These are phyloP conservation scores for Tipula lateralis DNA, from an alignment of 2,888 invertebrate species.

Conservation along the genomic window DNA sequence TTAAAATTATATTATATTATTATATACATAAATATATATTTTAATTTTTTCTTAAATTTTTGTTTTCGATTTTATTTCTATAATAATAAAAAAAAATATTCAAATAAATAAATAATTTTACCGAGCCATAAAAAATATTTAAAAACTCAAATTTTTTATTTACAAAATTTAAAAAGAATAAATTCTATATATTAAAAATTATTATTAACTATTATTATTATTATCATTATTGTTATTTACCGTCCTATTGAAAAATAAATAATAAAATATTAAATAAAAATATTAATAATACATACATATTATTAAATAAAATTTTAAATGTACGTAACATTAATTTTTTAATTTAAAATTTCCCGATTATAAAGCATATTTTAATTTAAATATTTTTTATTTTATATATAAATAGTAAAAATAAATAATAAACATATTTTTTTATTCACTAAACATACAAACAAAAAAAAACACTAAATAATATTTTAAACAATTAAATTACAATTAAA, in stretches of 20 bases:
- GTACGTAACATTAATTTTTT: not conserved
- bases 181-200: not conserved
- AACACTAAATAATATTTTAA: slow-evolving; percentile 13
- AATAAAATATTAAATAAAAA: not conserved
- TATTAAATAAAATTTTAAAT: not conserved
- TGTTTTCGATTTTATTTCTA: not conserved
- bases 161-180: slow-evolving; percentile 24
- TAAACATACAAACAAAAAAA: not conserved
- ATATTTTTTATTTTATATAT: not conserved
- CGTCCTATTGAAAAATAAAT: not conserved
- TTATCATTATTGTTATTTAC: slow-evolving; percentile 15
- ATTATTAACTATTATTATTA: not conserved
- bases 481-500: slow-evolving; percentile 3
- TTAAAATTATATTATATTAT: not conserved
- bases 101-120: slow-evolving; percentile 20
- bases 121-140: slow-evolving; percentile 19
- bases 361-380: not conserved
- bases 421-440: slow-evolving; percentile 19
- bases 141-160: slow-evolving; percentile 4
- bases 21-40: not conserved
- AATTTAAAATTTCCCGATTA: slow-evolving; percentile 3
- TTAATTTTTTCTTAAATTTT: not conserved
- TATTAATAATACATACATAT: not conserved
- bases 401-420: not conserved
- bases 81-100: not conserved